Evolutionary conservation across 2,888 invertebrate genomes (phyloP), one percentile per base, ranked within the genome.

Genomic region (Adelphocoris suturalis): DNA sequence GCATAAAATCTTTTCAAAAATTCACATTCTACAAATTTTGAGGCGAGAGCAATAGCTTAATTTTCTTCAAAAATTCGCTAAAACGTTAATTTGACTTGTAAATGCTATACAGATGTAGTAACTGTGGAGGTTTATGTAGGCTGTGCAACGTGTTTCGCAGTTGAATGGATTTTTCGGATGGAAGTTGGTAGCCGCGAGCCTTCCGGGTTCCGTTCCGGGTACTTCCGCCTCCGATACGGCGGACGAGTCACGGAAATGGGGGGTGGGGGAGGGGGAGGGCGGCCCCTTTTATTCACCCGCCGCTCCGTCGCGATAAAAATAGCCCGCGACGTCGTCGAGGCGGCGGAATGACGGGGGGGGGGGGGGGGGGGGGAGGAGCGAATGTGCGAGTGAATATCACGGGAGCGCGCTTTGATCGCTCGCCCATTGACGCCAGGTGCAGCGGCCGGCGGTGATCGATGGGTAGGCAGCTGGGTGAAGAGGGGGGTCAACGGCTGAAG

Each of bases 371-470:
- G n/a, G n/a, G n/a, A n/a, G 52, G 16, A 16, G 12, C 52, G 61
- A 61, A 61, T n/a, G 9, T 61, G 61, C 61, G 16, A 61, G 61
- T 61, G 61, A 19, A 19, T 61, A 61, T 61, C 61, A 61, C 61
- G 19, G 61, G n/a, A 19, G 61, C 61, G 61, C 3, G 61, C 61
- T 61, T 19, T 61, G 61, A 61, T 61, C n/a, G 52, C 52, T 52
- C 52, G 61, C 61, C 61, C 61, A 61, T 61, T 61, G 61, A 61
- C 61, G 61, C 61, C 61, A 61, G 61, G 61, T 61, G 52, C 52
- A 13, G 16, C 52, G 52, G 16, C 14, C 9, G 61, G 61, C 61
- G 14, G 61, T n/a, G 14, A 14, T 14, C 14, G 14, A 16, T 52
- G 52, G 16, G 52, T 9, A n/a, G 61, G 61, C 61, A 61, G 61